Evolutionary conservation across 2,797 vertebrate genomes (phyloP).

Genomic region (Poeciliopsis paucimaculata): DNA sequence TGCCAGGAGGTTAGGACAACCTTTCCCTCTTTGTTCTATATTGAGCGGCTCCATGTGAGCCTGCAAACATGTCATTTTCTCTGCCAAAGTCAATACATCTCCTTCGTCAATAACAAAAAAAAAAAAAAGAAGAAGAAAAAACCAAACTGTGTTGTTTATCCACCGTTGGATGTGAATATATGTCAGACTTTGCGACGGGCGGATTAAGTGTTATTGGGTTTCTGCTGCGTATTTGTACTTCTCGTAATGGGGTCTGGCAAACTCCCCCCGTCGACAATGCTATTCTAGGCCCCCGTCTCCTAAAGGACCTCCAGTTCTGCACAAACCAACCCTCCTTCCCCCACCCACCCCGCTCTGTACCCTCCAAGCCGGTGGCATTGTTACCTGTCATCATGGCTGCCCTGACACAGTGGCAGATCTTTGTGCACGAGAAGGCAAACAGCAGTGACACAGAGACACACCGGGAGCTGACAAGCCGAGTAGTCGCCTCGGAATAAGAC

Average conservation of each 20-base stretch:
- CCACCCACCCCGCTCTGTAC: no score
- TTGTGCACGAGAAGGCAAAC: constrained; percentile 73
- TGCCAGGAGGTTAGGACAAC: constrained; percentile 34
- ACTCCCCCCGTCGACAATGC: constrained; percentile 38
- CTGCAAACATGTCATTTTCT: constrained; percentile 52
- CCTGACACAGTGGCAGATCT: constrained; percentile 66
- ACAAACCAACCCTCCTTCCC: constrained; percentile 56
- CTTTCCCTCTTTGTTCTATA: constrained; percentile 36
- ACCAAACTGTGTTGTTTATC: constrained; percentile 51
- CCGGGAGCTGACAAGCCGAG: constrained; percentile 45
- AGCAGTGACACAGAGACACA: constrained; percentile 62
- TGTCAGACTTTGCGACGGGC: constrained; percentile 42
- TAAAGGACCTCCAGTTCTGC: constrained; percentile 64
- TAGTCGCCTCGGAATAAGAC: constrained; percentile 33
- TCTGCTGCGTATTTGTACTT: constrained; percentile 44
- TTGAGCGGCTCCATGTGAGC: constrained; percentile 37
- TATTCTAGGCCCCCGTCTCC: constrained; percentile 62
- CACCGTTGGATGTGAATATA: constrained; percentile 53
- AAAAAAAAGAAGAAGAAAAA: no score
- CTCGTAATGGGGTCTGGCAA: constrained; percentile 45
- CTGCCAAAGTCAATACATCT: constrained; percentile 34
- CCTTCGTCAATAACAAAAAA: constrained; percentile 44
- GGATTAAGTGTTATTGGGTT: constrained; percentile 44
- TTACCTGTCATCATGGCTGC: constrained; percentile 74
- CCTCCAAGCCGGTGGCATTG: constrained; percentile 59